Percentiles rank a stretch among this genome's conserved stretches.
Evolutionary conservation across 2,113 vertebrate species (phyloP).

Genomic region (Orthonyx spaldingii): DNA sequence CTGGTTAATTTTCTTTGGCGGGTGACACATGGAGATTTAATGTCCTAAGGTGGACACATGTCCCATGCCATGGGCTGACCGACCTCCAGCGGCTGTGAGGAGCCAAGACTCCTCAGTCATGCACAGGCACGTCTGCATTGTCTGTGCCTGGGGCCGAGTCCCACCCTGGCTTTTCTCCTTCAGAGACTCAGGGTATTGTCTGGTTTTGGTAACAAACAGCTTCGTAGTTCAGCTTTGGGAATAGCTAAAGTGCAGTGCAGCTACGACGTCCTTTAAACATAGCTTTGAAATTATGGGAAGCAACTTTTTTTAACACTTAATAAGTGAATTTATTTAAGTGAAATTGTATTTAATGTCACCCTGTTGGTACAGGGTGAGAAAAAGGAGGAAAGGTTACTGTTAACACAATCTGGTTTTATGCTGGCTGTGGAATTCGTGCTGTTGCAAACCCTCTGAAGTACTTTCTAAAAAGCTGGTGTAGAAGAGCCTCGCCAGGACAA

Average conservation of each 20-base stretch:
- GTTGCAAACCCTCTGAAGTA: constrained; percentile 45
- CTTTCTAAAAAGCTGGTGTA: constrained; percentile 42
- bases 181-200: not conserved
- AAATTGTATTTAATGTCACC: not conserved
- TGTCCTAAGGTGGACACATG: not conserved
- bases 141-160: not conserved
- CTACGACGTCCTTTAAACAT: not conserved
- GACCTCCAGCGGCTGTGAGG: not conserved
- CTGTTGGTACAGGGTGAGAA: not conserved
- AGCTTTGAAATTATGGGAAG: not conserved
- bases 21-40: not conserved
- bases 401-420: not conserved
- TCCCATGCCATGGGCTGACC: not conserved
- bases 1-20: not conserved
- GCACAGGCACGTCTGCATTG: accelerated
- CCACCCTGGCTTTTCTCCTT: not conserved
- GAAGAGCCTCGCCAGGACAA: constrained; percentile 46
- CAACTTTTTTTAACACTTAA: not conserved
- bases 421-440: constrained; percentile 35
- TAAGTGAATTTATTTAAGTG: not conserved
- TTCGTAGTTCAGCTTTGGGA: not conserved
- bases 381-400: not conserved
- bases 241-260: not conserved
- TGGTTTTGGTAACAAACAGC: not conserved
- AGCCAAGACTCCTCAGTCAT: accelerated